Base-by-base conservation (phyloP, 2,797 vertebrate species). In the Gymnoscopelus microlampas region DNA sequence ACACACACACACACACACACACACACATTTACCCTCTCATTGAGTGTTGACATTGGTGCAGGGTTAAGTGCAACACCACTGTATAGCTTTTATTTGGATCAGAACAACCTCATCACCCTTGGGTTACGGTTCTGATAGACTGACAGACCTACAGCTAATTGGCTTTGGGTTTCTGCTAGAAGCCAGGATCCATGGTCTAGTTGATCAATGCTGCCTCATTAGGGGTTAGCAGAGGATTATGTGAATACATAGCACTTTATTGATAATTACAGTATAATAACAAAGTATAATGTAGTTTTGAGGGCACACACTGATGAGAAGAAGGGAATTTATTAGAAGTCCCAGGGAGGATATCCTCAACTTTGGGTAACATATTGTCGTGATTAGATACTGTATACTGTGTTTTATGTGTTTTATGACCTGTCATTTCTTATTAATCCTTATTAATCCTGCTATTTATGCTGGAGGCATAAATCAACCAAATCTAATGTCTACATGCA, bases 191-290 rank as follows among this genome's bases (percentile, higher is more conserved):
- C 54, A n/a, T 12, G 53, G 53, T 70, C 53, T 56, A 35, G 24
- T 58, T 63, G 57, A 73, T 77, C 72, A 80, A 73, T 77, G 78
- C 19, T 58, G 57, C 60, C 60, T 70, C 53, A 39, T 44, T 44
- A 44, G 35, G 13, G 32, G 26, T 63, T 35, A 66, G 12, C 32
- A 8, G 58, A 53, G 50, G 26, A 63, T 59, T 73, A 73, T 70
- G 60, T 76, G 67, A 77, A 80, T 77, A 54, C 58, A 76, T 73
- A 49, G 59, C 73, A 70, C 65, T 77, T 73, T 61, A 74, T 74
- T 64, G 63, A 80, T 77, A 70, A 68, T 70, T 57, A 67, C 58
- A 55, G 57, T 71, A 62, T 73, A 77, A 80, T 67, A 70, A 76
- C 55, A 51, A 53, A 54, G 66, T 68, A 54, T 70, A 51, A 59